phyloP scores from a whole-genome alignment of 35 echinoderm and acorn worm genomes.

The Acanthaster planci region DNA sequence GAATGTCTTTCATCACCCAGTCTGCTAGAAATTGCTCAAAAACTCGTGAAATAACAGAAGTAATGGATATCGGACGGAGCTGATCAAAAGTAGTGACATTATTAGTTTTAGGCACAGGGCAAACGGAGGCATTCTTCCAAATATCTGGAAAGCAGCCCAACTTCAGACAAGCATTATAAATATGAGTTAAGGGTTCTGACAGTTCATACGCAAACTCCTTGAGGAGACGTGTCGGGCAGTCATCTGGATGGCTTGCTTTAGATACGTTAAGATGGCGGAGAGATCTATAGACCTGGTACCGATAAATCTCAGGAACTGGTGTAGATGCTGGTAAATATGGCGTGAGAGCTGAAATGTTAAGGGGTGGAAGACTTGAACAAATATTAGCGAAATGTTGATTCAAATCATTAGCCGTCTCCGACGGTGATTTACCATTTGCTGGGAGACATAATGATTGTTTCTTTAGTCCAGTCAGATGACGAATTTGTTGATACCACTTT shows the following conservation, averaged over 20 bases:
- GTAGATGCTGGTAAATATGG: slow-evolving; percentile 24
- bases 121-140: slow-evolving; percentile 29
- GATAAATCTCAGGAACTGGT: slow-evolving; percentile 8
- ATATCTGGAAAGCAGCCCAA: slow-evolving; percentile 29
- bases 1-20: slow-evolving; percentile 45
- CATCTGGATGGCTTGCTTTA: slow-evolving; percentile 38
- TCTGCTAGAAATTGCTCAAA: slow-evolving; percentile 49
- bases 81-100: neutral
- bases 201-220: slow-evolving; percentile 43
- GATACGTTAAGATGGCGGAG: slow-evolving; percentile 27
- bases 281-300: slow-evolving; percentile 5
- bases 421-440: neutral
- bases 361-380: neutral
- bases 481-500: neutral
- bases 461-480: neutral
- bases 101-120: slow-evolving; percentile 41
- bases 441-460: neutral
- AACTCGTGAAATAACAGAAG: slow-evolving; percentile 34
- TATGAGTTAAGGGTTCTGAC: slow-evolving; percentile 12
- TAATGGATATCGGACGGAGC: slow-evolving; percentile 47
- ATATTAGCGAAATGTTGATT: slow-evolving; percentile 24
- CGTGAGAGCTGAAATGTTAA: slow-evolving; percentile 1
- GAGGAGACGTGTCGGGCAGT: slow-evolving; percentile 20
- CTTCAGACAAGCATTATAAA: slow-evolving; percentile 28
- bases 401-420: neutral